Percentiles rank a stretch among this genome's conserved stretches.
Conservation (phyloP, 2,113 vertebrate genomes). For the Etheostoma cragini region DNA sequence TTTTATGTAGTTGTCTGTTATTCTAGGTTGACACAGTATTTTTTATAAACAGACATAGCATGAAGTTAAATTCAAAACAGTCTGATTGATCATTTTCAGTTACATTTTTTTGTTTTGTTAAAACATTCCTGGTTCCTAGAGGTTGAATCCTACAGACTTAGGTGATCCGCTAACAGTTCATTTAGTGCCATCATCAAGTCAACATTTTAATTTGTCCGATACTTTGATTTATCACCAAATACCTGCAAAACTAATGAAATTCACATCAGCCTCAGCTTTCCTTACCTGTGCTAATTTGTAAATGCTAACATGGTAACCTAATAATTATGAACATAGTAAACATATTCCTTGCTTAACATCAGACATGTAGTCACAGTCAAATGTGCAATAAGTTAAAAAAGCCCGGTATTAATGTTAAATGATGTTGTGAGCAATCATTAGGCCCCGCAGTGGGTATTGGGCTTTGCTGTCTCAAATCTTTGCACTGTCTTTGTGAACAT, state of each 20-base stretch:
- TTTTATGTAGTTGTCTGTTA: background rate
- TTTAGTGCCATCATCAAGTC: background rate
- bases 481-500: background rate
- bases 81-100: background rate
- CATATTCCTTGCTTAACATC: background rate
- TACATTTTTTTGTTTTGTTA: too few species aligned
- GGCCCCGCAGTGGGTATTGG: background rate
- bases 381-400: background rate
- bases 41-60: background rate
- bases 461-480: background rate
- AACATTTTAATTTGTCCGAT: background rate
- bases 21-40: background rate
- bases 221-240: conserved; percentile 5
- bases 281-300: background rate
- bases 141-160: background rate
- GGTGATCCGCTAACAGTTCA: background rate
- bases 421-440: background rate
- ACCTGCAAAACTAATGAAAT: background rate
- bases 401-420: background rate
- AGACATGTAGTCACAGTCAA: background rate
- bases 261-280: background rate
- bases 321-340: background rate
- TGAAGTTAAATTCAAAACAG: background rate
- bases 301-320: background rate
- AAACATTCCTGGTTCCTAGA: background rate